phyloP scores from a whole-genome alignment of 2,797 vertebrate species.

The Sebastes umbrosus region DNA sequence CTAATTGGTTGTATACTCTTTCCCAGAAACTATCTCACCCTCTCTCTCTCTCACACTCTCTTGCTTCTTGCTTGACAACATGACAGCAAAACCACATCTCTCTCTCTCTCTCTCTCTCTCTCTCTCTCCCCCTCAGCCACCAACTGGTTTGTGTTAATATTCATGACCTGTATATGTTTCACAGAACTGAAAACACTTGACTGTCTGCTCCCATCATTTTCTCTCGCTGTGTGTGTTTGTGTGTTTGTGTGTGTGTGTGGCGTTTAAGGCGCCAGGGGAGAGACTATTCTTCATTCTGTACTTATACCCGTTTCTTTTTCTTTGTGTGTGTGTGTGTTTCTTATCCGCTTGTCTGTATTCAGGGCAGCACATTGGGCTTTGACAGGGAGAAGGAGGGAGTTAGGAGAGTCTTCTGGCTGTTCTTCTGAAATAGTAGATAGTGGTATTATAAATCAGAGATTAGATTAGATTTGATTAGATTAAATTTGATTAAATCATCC shows the following conservation, averaged over 20 bases:
- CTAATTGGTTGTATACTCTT: slow-evolving; percentile 65
- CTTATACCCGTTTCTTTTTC: slow-evolving; percentile 35
- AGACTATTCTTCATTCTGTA: slow-evolving; percentile 53
- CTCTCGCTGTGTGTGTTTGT: slow-evolving; percentile 22
- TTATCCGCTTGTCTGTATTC: slow-evolving; percentile 52
- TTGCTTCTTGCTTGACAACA: slow-evolving; percentile 45
- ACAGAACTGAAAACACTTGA: slow-evolving; percentile 66
- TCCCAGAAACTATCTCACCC: slow-evolving; percentile 18
- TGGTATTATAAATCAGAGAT: slow-evolving; percentile 50
- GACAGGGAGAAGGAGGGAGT: slow-evolving; percentile 39
- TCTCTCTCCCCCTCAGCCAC: slow-evolving; percentile 32
- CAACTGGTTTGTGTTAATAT: slow-evolving; percentile 71
- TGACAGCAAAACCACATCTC: slow-evolving; percentile 53
- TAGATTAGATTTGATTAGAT: slow-evolving; percentile 66
- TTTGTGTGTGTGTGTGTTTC: background rate
- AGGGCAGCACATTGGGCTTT: slow-evolving; percentile 36
- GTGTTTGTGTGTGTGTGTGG: slow-evolving; percentile 8
- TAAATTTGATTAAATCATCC: slow-evolving; percentile 56
- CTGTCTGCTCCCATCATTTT: slow-evolving; percentile 65
- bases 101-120: background rate
- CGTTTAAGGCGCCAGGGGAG: slow-evolving; percentile 30
- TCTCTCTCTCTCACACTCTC: background rate
- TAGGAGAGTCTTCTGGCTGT: slow-evolving; percentile 30
- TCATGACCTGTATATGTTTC: slow-evolving; percentile 69
- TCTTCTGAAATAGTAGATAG: slow-evolving; percentile 44